Evolutionary conservation across 2,113 vertebrate species (phyloP).

Genomic region (Elachura formosa): DNA sequence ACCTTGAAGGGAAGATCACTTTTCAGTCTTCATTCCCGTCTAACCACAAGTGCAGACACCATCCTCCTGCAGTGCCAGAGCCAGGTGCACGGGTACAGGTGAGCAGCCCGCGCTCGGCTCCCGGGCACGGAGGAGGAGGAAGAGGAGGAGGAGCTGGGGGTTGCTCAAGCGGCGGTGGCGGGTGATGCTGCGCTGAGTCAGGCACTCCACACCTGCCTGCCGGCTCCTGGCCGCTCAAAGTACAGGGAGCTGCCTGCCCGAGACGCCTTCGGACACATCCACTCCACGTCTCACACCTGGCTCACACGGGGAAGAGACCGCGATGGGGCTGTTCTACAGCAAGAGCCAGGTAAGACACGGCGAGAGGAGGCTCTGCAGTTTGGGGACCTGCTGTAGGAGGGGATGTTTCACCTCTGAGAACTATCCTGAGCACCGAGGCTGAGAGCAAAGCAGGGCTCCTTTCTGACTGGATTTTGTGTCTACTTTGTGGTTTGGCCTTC

Average conservation of each 20-base stretch:
- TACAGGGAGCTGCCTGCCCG: not conserved
- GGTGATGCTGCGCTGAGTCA: slow-evolving; percentile 67
- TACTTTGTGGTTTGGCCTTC: not conserved
- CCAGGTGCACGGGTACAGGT: rapidly evolving
- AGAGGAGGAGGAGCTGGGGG: slow-evolving; percentile 8
- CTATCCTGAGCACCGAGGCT: not conserved
- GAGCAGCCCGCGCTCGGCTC: not conserved
- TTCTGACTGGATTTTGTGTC: not conserved
- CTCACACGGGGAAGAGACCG: rapidly evolving
- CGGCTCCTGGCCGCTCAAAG: slow-evolving; percentile 26
- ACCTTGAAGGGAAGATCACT: not conserved
- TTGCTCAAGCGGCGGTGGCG: slow-evolving; percentile 11
- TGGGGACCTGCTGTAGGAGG: not conserved
- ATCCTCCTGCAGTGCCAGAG: not conserved
- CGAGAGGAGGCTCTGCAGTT: not conserved
- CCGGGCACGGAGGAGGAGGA: not conserved
- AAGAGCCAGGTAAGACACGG: slow-evolving; percentile 43
- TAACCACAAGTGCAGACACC: not conserved
- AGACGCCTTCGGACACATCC: not conserved
- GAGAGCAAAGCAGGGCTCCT: not conserved
- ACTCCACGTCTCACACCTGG: not conserved
- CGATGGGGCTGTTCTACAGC: slow-evolving; percentile 53
- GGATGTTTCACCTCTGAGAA: not conserved
- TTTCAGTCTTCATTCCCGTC: rapidly evolving
- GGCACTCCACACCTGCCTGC: slow-evolving; percentile 44